phyloP scores from a whole-genome alignment of 2,113 vertebrate species.

The Pelecanus crispus region DNA sequence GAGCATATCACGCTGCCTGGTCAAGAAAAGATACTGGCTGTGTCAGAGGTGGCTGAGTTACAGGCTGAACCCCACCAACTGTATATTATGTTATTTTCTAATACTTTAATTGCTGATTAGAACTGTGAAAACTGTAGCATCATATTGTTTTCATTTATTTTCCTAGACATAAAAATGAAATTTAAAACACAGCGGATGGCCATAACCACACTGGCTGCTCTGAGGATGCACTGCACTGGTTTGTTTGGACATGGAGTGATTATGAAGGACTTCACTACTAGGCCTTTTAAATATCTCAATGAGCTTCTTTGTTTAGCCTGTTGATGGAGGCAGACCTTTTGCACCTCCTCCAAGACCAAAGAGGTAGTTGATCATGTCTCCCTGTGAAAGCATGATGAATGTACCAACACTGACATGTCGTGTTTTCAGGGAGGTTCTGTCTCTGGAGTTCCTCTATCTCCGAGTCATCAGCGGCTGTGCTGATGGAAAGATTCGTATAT shows the following conservation, averaged over 20 bases:
- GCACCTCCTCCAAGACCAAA: not conserved
- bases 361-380: not conserved
- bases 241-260: not conserved
- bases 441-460: slow-evolving; percentile 80
- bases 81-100: not conserved
- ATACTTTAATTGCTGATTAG: not conserved
- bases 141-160: not conserved
- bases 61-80: not conserved
- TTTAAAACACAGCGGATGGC: not conserved
- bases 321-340: not conserved
- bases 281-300: not conserved
- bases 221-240: not conserved
- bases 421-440: slow-evolving; percentile 80
- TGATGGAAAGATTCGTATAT: slow-evolving; percentile 87
- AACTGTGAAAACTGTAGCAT: not conserved
- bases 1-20: not conserved
- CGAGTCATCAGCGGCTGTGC: slow-evolving; percentile 85
- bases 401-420: not conserved
- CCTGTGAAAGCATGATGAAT: not conserved
- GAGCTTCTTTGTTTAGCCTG: not conserved
- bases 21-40: not conserved
- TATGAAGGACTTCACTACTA: not conserved
- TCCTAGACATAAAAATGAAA: not conserved
- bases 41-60: not conserved
- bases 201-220: not conserved